These are phyloP conservation scores for Damaliscus lunatus DNA, from an alignment of 2,113 vertebrate species.

Conservation along the genomic window DNA sequence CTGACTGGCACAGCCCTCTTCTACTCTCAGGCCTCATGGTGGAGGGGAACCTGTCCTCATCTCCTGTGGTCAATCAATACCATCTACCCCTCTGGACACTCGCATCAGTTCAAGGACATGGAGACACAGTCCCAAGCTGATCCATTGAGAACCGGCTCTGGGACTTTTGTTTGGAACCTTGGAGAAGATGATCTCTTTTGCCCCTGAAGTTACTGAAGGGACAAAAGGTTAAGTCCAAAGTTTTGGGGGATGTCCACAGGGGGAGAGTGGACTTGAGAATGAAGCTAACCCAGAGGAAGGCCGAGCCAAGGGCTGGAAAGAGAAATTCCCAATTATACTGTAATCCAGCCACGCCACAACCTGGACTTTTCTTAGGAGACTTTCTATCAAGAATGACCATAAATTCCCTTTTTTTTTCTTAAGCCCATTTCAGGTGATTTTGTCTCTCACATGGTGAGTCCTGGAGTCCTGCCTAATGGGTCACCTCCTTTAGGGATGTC, in stretches of 20 bases:
- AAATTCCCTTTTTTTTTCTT: neutral
- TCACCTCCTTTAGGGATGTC: neutral
- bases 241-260: neutral
- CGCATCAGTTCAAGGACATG: neutral
- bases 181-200: neutral
- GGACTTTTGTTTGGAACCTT: neutral
- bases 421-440: neutral
- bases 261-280: neutral
- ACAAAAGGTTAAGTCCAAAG: neutral
- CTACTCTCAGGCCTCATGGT: neutral
- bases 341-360: rapidly evolving
- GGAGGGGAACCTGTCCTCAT: neutral
- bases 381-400: neutral
- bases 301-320: neutral
- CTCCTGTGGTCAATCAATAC: neutral
- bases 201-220: neutral
- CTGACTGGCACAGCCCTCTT: neutral
- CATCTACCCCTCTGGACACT: neutral
- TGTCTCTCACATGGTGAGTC: neutral
- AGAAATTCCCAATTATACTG: neutral
- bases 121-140: neutral
- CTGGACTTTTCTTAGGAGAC: neutral
- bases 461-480: neutral
- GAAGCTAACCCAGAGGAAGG: neutral
- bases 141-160: neutral